Evolutionary conservation across 2,113 vertebrate species (phyloP).

Genomic region (Lasiurus cinereus): DNA sequence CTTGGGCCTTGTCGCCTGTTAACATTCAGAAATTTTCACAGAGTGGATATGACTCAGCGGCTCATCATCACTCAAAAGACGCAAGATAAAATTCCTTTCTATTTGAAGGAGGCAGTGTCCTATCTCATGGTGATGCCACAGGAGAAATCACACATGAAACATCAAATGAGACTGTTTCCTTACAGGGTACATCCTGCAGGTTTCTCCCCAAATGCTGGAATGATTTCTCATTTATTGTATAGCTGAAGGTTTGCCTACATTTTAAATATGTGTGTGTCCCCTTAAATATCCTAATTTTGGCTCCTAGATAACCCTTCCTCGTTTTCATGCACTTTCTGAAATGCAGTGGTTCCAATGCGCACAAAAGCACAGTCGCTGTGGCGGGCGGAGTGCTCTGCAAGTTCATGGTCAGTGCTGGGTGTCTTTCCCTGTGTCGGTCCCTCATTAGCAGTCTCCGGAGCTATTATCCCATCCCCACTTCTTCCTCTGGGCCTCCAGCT

Average conservation of each 20-base stretch:
- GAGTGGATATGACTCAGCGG: slow-evolving; percentile 14
- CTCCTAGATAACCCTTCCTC: not conserved
- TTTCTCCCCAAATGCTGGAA: not conserved
- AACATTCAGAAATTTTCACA: slow-evolving; percentile 58
- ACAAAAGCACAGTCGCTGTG: not conserved
- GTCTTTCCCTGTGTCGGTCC: not conserved
- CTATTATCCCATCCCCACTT: not conserved
- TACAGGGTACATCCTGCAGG: not conserved
- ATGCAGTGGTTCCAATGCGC: not conserved
- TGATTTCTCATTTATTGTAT: not conserved
- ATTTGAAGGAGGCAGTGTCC: slow-evolving; percentile 33
- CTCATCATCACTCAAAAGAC: slow-evolving; percentile 74
- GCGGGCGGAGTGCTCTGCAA: not conserved
- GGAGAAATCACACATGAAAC: not conserved
- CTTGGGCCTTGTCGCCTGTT: slow-evolving; percentile 69
- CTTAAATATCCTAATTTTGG: not conserved
- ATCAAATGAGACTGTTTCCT: not conserved
- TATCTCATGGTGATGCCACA: not conserved
- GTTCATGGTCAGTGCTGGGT: not conserved
- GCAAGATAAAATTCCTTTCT: slow-evolving; percentile 73
- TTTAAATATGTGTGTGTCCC: not conserved
- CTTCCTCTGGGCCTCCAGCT: not conserved
- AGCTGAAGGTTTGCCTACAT: not conserved
- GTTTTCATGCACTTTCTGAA: not conserved
- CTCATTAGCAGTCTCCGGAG: not conserved